A percentile compares a stretch with the other conserved stretches of the same genome.
These are phyloP conservation scores for Chrysaora quinquecirrha DNA, from an alignment of 30 jellyfish, hydroid and myxozoan genomes.

Conservation along the genomic window DNA sequence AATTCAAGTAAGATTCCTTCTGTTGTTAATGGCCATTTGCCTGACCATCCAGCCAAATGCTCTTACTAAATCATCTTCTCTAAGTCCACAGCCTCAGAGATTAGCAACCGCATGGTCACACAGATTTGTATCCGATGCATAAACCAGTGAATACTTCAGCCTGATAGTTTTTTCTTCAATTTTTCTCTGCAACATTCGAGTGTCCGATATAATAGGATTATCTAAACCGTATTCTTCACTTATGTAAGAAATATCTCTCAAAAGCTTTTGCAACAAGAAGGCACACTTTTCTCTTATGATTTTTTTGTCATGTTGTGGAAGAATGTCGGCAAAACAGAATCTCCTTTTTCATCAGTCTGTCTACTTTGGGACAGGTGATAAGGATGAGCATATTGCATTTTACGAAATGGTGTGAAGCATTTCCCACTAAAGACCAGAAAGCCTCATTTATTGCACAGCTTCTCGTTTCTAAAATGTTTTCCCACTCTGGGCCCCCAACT, in stretches of 20 bases:
- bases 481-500: no score
- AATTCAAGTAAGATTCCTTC: not conserved
- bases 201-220: not conserved
- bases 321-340: not conserved
- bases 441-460: no score
- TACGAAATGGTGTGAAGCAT: no score
- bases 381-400: slow-evolving; percentile 6
- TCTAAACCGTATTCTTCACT: slow-evolving; percentile 4
- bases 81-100: slow-evolving; percentile 12
- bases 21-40: slow-evolving; percentile 17
- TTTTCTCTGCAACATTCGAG: not conserved
- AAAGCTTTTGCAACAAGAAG: slow-evolving; percentile 18
- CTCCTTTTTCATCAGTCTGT: not conserved
- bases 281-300: slow-evolving; percentile 15
- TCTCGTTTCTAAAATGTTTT: no score
- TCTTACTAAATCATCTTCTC: no score
- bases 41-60: slow-evolving; percentile 8
- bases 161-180: not conserved
- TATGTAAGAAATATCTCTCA: not conserved
- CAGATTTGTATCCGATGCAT: no score
- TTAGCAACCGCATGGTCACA: slow-evolving; percentile 2
- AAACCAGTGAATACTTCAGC: slow-evolving; percentile 14
- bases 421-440: no score
- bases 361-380: not conserved
- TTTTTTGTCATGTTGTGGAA: not conserved